These are phyloP conservation scores for Pseudorhombus dupliciocellatus DNA, from an alignment of 2,113 vertebrate genomes.

Conservation along the genomic window DNA sequence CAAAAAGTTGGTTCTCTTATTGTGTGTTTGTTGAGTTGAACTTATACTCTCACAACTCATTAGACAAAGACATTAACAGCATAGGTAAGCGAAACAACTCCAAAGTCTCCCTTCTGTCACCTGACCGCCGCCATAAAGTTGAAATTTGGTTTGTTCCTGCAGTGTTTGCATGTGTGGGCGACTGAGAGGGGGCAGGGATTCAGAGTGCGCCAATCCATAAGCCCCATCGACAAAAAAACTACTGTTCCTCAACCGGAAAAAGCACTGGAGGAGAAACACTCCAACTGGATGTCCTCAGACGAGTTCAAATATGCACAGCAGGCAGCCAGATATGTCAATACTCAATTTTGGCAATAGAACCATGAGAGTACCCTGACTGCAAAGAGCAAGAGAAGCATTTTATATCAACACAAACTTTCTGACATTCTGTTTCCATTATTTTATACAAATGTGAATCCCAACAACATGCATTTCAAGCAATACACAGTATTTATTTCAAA, in stretches of 20 bases:
- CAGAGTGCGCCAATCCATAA: conserved; percentile 73
- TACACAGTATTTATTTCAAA: neutral
- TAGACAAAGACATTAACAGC: neutral
- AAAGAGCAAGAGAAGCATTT: neutral
- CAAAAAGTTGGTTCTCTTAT: neutral
- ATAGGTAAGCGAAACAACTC: neutral
- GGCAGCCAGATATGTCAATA: conserved; percentile 40
- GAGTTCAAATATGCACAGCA: conserved; percentile 77
- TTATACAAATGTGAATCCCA: neutral
- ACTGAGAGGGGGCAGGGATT: conserved; percentile 40
- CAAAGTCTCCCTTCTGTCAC: conserved; percentile 25
- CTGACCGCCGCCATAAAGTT: conserved; percentile 29
- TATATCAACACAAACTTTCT: neutral
- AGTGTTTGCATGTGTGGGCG: conserved; percentile 63
- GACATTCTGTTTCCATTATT: neutral
- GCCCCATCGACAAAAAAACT: conserved; percentile 73
- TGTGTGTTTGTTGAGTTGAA: too few species aligned
- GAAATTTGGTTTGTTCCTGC: conserved; percentile 32
- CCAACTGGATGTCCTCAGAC: conserved; percentile 71
- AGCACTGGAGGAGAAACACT: conserved; percentile 76
- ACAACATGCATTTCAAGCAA: neutral
- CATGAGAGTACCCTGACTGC: neutral
- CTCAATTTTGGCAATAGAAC: conserved; percentile 40
- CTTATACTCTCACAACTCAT: neutral
- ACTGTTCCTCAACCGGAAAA: conserved; percentile 73